phyloP scores from a whole-genome alignment of 2,113 vertebrate species.

The Prunella fulvescens region DNA sequence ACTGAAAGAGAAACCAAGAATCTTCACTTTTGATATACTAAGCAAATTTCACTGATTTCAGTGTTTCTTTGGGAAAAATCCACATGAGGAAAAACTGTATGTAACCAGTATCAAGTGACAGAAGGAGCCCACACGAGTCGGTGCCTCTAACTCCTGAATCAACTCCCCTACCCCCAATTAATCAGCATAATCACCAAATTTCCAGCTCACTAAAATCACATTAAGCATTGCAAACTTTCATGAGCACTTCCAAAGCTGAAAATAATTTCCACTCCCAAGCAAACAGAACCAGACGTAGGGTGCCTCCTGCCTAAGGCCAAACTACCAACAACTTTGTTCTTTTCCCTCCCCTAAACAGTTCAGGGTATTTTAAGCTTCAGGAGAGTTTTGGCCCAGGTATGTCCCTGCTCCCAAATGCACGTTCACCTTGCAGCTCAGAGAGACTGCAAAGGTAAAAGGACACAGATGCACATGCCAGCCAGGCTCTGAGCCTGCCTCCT shows the following conservation, averaged over 20 bases:
- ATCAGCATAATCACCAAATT: background rate
- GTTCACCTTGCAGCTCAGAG: background rate
- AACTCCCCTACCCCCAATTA: background rate
- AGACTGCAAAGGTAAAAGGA: background rate
- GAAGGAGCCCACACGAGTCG: accelerated
- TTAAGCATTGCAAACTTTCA: background rate
- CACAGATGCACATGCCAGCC: accelerated
- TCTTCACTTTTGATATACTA: background rate
- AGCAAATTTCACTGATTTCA: background rate
- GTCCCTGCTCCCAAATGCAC: background rate
- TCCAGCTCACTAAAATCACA: background rate
- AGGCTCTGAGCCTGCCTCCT: background rate
- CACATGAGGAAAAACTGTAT: background rate
- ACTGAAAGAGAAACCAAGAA: background rate
- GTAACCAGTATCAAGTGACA: background rate
- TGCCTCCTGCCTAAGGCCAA: background rate
- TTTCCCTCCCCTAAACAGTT: background rate
- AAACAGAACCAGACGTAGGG: background rate
- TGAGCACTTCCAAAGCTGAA: background rate
- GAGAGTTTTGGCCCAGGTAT: background rate
- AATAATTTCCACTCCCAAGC: background rate
- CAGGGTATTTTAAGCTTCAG: background rate
- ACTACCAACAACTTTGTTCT: background rate
- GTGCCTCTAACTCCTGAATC: background rate
- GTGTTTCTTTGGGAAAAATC: background rate